Base-by-base conservation (phyloP, 2,888 invertebrate genomes). In the Ernsta delagoae region DNA sequence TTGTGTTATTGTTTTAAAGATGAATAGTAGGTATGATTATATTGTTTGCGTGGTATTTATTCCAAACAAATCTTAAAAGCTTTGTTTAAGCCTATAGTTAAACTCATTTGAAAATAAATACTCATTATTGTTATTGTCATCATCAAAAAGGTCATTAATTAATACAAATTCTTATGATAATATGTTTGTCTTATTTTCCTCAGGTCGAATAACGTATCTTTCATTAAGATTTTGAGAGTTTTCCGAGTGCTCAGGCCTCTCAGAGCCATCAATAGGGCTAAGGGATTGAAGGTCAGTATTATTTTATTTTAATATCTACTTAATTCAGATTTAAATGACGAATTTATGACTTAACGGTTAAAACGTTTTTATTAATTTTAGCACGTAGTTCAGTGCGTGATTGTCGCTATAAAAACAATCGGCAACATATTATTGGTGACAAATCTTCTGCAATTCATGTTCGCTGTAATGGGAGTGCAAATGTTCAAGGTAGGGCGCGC, bases 321-420 rank as follows among this genome's bases (percentile, higher is more conserved):
- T 4, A 41, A 9, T 43, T 9, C 9, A 43, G 9, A 43, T 43
- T 43, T 43, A 9, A 50, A 56, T 59, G 56, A 59, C 53, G 59
- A 61, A 56, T 62, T 54, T 16, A 9, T 61, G 69, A 50, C 39
- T 39, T 68, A 70, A 68, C 65, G 70, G 68, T 70, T 65, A 64
- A 73, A 71, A 73, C 70, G 70, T 73, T 75, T 77, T 78, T 74
- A 74, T 74, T 75, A 73, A 71, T 78, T 90, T 77, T 97, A 99
- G 98, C 99, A 99, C 96, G 99, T 99, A 95, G 99, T 99, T 90
- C 99, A 99, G 95, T 99, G 99, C 96, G 99, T 99, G 94, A 98
- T 99, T 94, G 99, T 99, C 93, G 98, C 99, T 85, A 97, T 99
- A 89, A 98, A 98, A 95, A 99, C 99, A 93, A 99, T 99, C 94